Base-by-base conservation (phyloP, 2,888 invertebrate genomes). In the Andrena praecox region DNA sequence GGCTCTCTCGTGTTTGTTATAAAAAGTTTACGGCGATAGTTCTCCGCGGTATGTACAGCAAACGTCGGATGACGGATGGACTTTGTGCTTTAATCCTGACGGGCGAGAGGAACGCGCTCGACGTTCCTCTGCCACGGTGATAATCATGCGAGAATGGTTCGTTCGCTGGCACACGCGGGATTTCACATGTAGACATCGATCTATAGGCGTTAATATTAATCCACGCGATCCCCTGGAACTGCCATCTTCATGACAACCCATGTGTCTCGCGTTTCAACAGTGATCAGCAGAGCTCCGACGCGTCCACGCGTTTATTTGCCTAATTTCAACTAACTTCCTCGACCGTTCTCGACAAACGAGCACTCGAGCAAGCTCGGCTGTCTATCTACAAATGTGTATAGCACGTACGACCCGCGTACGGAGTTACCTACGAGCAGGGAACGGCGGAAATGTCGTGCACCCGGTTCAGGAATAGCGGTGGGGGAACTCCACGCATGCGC, bases 381-480 rank as follows among this genome's bases (percentile, higher is more conserved):
- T 35, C 84, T 84, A 70, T 35, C 84, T 83, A 85, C 59, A 60
- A 60, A 69, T 27, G 31, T 54, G 50, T 72, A 73, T 31, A 42
- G 54, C 56, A 62, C 84, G 84, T 81, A 85, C 77, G 82, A 82
- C 78, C 85, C 72, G 79, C 85, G 75, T 79, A 85, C 85, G 82
- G 68, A 74, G 54, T 74, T 85, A 50, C 31, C 80, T 86, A 86
- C 33, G 27, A n/a, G n/a, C n/a, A n/a, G n/a, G n/a, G n/a, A n/a
- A n/a, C n/a, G n/a, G n/a, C n/a, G n/a, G n/a, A n/a, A n/a, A n/a
- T n/a, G n/a, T n/a, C n/a, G n/a, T n/a, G n/a, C n/a, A n/a, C n/a
- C n/a, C n/a, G n/a, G n/a, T n/a, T n/a, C n/a, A n/a, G n/a, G n/a
- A n/a, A n/a, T n/a, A n/a, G n/a, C n/a, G n/a, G n/a, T n/a, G n/a